Conservation (phyloP, 2,113 vertebrate species). For the Choloepus hoffmanni region DNA sequence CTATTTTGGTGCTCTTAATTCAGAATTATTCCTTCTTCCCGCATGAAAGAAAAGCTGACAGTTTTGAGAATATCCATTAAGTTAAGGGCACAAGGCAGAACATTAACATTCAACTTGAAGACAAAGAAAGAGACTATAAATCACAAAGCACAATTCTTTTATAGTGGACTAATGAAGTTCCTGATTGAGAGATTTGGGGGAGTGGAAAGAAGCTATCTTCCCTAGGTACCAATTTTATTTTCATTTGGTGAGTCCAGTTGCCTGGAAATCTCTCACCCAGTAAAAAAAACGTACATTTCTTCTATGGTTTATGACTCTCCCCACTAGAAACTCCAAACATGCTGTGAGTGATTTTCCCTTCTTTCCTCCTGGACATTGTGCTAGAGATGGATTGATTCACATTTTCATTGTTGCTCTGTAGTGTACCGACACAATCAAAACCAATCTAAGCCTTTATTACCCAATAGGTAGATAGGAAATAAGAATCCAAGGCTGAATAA, state of each 20-base stretch:
- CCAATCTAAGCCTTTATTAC: constrained; percentile 59
- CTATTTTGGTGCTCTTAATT: constrained; percentile 76
- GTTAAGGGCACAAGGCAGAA: constrained; percentile 76
- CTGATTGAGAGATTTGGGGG: not conserved
- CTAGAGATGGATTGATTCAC: not conserved
- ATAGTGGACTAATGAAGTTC: constrained; percentile 10
- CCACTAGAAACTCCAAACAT: constrained; percentile 33
- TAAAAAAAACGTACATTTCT: constrained; percentile 18
- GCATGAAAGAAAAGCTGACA: constrained; percentile 52
- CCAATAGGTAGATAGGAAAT: constrained; percentile 72
- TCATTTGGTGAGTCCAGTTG: constrained; percentile 24
- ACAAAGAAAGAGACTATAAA: constrained; percentile 41
- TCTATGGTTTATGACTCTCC: not conserved
- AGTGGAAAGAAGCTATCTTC: constrained; percentile 54
- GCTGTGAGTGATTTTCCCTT: not conserved
- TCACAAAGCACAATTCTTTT: constrained; percentile 40
- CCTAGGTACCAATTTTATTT: constrained; percentile 64
- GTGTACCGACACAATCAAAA: constrained; percentile 61
- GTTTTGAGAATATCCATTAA: constrained; percentile 81
- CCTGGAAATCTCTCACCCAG: not conserved
- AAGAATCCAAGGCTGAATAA: not conserved
- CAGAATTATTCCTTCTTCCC: constrained; percentile 76
- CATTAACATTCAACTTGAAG: constrained; percentile 70
- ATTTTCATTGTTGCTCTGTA: constrained; percentile 46
- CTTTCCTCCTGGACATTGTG: not conserved